Evolutionary conservation across 2,888 invertebrate genomes (phyloP), one percentile per base, ranked within the genome.

Genomic region (Drosophila demipolita): DNA sequence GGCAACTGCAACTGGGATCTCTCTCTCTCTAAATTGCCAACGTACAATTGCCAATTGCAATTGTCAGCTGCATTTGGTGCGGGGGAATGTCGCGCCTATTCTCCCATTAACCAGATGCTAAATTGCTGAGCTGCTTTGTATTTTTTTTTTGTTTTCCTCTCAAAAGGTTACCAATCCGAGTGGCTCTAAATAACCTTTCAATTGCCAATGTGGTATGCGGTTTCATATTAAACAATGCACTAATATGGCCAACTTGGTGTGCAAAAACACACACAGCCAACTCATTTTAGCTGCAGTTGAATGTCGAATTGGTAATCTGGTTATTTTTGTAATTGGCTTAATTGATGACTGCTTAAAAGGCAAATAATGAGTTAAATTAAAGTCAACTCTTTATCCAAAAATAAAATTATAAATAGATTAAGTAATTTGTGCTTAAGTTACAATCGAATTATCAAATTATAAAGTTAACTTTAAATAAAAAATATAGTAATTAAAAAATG

Each of bases 81-180:
- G 67, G 17, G 84, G 80, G 90, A 90, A 85, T 85, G 85, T 90
- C 87, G 89, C 85, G 90, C 90, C 90, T 90, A 73, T 66, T 59
- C 66, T 64, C 52, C n/a, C 48, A 78, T 87, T 83, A 90, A 88
- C 69, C 73, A 83, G 84, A 88, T 84, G 87, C 83, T 69, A 90
- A 90, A 90, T 88, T 73, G 69, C 61, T 62, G 49, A 58, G 55
- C 38, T 35, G 53, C 53, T 35, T 35, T 35, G 35, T 9, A 8
- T 53, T 3, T 36, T 33, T 26, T 48, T 48, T 42, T 63, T 50
- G 45, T 49, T 57, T 53, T 40, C 26, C 40, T 5, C 35, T 20
- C 23, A 81, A 87, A 87, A 57, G 57, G 57, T 57, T 57, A 57
- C 8, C 12, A 11, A 40, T 29, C n/a, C 26, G 36, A 11, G 7